A percentile compares a stretch with the other conserved stretches of the same genome.
Evolutionary conservation across 2,888 invertebrate genomes (phyloP).

Genomic region (Drosophila testacea): DNA sequence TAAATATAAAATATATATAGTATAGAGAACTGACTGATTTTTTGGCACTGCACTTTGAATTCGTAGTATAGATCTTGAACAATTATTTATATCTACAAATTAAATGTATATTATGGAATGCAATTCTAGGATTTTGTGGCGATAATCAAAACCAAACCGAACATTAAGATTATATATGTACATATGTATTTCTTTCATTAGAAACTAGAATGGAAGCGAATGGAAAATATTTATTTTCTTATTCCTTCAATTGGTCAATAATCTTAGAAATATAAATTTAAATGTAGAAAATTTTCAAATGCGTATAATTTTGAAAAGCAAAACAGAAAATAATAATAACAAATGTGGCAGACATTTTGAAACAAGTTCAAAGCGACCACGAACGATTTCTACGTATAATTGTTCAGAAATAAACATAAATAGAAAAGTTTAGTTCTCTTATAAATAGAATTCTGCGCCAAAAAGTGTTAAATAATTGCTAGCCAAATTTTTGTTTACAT

Average conservation of each 20-base stretch:
- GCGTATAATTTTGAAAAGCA: conserved; percentile 24
- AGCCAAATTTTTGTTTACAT: conserved; percentile 44
- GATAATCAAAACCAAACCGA: conserved; percentile 19
- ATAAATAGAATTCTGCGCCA: conserved; percentile 43
- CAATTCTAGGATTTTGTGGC: conserved; percentile 23
- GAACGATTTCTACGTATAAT: conserved; percentile 21
- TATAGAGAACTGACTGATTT: conserved; percentile 24
- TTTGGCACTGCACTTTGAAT: conserved; percentile 54
- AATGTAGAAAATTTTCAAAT: conserved; percentile 18
- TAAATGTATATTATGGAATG: conserved; percentile 32
- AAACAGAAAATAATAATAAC: conserved; percentile 24
- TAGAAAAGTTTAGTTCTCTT: conserved; percentile 19
- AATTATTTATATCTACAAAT: conserved; percentile 27
- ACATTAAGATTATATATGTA: conserved; percentile 19
- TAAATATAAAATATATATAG: conserved; percentile 13
- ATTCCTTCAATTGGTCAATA: conserved; percentile 9
- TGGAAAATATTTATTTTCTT: conserved; percentile 8
- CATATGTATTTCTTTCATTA: conserved; percentile 1
- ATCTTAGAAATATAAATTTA: conserved; percentile 19
- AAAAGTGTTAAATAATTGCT: conserved; percentile 74
- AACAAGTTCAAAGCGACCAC: conserved; percentile 44
- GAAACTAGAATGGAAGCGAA: conserved; percentile 19
- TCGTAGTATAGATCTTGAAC: conserved; percentile 16
- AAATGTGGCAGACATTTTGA: conserved; percentile 27
- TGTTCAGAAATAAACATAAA: conserved; percentile 48